Conservation (phyloP, 2,888 invertebrate species). For the Thelaira solivaga region DNA sequence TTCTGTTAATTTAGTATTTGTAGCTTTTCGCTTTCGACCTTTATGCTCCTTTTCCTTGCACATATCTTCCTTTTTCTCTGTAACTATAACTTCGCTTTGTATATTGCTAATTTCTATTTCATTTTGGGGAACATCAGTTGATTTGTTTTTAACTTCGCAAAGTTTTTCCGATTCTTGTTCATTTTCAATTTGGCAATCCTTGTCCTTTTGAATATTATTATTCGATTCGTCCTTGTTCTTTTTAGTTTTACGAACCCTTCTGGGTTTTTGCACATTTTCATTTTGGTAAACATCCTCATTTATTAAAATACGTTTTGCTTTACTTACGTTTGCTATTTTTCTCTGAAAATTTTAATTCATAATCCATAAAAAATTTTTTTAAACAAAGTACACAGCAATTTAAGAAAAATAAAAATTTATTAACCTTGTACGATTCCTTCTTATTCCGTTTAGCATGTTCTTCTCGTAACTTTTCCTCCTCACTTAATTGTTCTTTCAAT, state of each 20-base stretch:
- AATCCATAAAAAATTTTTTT: not conserved
- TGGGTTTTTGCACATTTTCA: constrained; percentile 67
- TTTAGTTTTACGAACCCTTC: constrained; percentile 50
- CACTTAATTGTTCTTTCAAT: constrained; percentile 79
- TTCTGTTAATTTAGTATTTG: not conserved
- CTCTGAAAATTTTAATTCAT: constrained; percentile 40
- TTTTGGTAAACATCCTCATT: constrained; percentile 72
- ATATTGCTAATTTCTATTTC: not conserved
- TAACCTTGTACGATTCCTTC: constrained; percentile 69
- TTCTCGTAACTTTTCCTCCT: constrained; percentile 74
- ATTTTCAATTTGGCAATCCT: no score
- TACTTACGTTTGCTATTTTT: constrained; percentile 60
- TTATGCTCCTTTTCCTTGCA: constrained; percentile 58
- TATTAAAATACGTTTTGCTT: constrained; percentile 67
- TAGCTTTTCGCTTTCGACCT: constrained; percentile 43
- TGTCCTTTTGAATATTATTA: no score
- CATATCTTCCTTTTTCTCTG: not conserved
- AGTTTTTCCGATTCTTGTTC: no score
- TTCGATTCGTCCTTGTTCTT: not conserved
- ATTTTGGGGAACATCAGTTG: not conserved
- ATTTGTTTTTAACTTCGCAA: no score
- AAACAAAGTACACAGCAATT: not conserved
- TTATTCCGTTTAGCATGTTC: constrained; percentile 62
- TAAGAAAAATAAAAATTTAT: not conserved
- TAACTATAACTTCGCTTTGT: not conserved